Base-by-base conservation (phyloP, 2,888 invertebrate genomes). In the Epistrophella euchroma region DNA sequence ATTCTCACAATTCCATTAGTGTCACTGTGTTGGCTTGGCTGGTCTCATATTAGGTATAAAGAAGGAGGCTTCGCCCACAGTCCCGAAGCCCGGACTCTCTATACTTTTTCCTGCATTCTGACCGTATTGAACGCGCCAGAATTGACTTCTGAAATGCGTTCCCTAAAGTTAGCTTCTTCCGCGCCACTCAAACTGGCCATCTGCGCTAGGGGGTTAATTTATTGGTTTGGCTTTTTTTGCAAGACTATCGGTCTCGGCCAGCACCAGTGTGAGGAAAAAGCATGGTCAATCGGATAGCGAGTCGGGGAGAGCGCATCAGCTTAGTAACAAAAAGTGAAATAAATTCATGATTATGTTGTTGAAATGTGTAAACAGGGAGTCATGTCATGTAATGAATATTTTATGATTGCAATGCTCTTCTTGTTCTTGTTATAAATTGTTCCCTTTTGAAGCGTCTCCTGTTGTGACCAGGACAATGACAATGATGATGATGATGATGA, bases 371-470 rank as follows among this genome's bases (percentile, higher is more conserved):
- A 86, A 86, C 86, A 86, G 86, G 82, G 86, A 86, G 86, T 86
- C 86, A 86, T 86, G 86, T 86, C 86, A 86, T 86, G 86, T 86
- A 86, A 86, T 86, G 86, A 86, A 86, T 86, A 86, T 86, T 86
- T 86, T 86, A 86, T 86, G 86, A 86, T 86, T 77, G 85, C 84
- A 72, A 75, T 72, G 56, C 45, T 52, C 66, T 35, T 52, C 66
- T 35, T 58, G 6, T 52, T 25, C 62, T 71, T 64, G 22, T 62
- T 64, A 17, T 64, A 45, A 45, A 32, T 28, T 60, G 15, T n/a
- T 70, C 9, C 64, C 40, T 32, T 17, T 19, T 71, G 62, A 64
- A 37, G 72, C 11, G 15, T 50, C 35, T 47, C 43, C 5, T 66
- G 50, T 50, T 64, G 45, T 78, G 79, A 66, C 75, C 47, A 75